Percentiles rank a stretch among this genome's conserved stretches.
Evolutionary conservation across 1,140 invertebrate genomes (phyloP).

Genomic region (Mercenaria mercenaria): DNA sequence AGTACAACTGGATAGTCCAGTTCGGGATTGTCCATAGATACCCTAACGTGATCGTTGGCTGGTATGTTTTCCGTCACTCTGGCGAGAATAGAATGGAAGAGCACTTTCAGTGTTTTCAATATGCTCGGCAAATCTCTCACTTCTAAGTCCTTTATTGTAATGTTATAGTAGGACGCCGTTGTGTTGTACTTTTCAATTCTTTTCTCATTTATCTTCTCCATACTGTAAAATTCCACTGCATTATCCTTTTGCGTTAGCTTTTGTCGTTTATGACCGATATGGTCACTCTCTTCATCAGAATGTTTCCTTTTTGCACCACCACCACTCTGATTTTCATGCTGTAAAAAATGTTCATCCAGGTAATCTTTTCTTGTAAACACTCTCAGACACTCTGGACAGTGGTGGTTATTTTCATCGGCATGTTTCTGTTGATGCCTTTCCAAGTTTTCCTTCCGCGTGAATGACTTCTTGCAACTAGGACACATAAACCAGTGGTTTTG

Average conservation of each 20-base stretch:
- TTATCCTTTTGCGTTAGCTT: background rate
- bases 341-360: conserved; percentile 37
- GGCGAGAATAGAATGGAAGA: background rate
- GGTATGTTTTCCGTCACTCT: background rate
- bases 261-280: background rate
- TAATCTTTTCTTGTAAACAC: conserved; percentile 41
- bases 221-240: conserved; percentile 8
- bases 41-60: background rate
- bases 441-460: background rate
- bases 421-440: conserved; percentile 11
- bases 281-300: background rate
- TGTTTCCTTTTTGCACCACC: background rate
- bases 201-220: conserved; percentile 14
- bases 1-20: background rate
- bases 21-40: conserved; percentile 2
- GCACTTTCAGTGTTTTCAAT: conserved; percentile 20
- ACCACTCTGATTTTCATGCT: background rate
- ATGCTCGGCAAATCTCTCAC: conserved; percentile 19
- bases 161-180: conserved; percentile 15
- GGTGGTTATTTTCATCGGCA: conserved; percentile 15
- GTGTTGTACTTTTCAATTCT: conserved; percentile 38
- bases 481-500: conserved; percentile 20
- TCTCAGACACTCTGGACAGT: conserved; percentile 41
- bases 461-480: background rate
- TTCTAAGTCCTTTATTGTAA: conserved; percentile 22